Evolutionary conservation across 2,797 vertebrate species (phyloP).

Genomic region (Lophius americanus): DNA sequence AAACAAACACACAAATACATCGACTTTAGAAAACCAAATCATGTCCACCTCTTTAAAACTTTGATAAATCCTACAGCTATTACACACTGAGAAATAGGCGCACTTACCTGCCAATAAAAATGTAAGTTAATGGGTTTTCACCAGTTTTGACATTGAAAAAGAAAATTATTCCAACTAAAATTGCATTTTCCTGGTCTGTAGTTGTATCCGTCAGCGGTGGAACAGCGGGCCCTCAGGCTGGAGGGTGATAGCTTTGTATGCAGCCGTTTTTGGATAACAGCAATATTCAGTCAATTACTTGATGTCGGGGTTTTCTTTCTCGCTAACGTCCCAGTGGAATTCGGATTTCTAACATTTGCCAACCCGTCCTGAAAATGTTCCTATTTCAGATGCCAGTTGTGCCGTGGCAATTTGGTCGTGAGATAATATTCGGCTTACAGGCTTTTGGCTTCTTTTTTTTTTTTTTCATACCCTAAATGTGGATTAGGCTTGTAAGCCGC

Average conservation of each 20-base stretch:
- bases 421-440: conserved; percentile 46
- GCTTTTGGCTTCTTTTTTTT: background rate
- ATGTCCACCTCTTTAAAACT: conserved; percentile 30
- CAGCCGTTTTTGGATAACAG: conserved; percentile 39
- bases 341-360: conserved; percentile 41
- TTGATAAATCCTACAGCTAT: conserved; percentile 30
- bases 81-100: conserved; percentile 16
- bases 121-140: conserved; percentile 18
- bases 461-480: conserved; percentile 2
- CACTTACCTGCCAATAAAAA: background rate
- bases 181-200: conserved; percentile 3
- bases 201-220: conserved; percentile 33
- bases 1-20: too few relatives aligned
- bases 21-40: too few relatives aligned
- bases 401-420: conserved; percentile 35
- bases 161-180: conserved; percentile 26
- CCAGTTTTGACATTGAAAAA: conserved; percentile 27
- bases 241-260: conserved; percentile 17
- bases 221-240: conserved; percentile 38
- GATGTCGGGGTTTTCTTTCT: conserved; percentile 22
- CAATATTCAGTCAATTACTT: conserved; percentile 46
- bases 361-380: conserved; percentile 27
- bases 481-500: conserved; percentile 52
- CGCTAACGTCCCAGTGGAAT: conserved; percentile 15
- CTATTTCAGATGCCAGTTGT: conserved; percentile 28